phyloP scores from a whole-genome alignment of 64 coral and sea anemone species.

The Stylophora pistillata region DNA sequence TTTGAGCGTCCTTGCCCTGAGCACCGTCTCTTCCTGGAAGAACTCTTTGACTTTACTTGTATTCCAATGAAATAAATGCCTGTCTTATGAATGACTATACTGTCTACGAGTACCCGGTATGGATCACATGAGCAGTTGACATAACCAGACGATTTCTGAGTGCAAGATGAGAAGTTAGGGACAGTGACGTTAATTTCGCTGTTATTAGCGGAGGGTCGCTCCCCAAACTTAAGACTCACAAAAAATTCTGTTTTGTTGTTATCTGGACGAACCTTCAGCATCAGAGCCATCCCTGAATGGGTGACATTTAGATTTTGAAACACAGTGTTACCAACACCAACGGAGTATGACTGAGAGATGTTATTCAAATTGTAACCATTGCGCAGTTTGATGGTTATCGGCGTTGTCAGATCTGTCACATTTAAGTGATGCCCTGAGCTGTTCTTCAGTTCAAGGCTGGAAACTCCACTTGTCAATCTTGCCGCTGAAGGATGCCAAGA shows the following conservation, averaged over 20 bases:
- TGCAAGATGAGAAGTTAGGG: slow-evolving; percentile 10
- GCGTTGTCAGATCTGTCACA: not conserved
- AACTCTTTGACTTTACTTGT: not conserved
- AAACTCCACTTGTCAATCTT: slow-evolving; percentile 14
- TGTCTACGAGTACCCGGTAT: not conserved
- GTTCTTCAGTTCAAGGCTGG: slow-evolving; percentile 18
- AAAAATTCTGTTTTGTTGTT: slow-evolving; percentile 7
- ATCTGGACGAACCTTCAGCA: slow-evolving; percentile 36
- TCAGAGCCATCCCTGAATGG: not conserved
- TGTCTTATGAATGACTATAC: not conserved
- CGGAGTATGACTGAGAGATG: not conserved
- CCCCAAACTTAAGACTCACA: not conserved
- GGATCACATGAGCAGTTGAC: slow-evolving; percentile 19
- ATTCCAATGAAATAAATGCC: slow-evolving; percentile 2
- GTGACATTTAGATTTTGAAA: slow-evolving; percentile 8
- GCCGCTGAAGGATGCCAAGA: slow-evolving; percentile 3
- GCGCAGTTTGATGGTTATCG: not conserved
- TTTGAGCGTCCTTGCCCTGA: not conserved
- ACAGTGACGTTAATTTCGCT: not conserved
- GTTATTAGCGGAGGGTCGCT: not conserved
- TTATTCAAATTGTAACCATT: not conserved
- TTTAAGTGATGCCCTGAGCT: not conserved
- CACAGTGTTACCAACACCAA: slow-evolving; percentile 9
- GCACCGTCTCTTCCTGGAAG: not conserved
- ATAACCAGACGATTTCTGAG: not conserved